phyloP scores from a whole-genome alignment of 2,888 invertebrate genomes.

The Hyposoter didymator region DNA sequence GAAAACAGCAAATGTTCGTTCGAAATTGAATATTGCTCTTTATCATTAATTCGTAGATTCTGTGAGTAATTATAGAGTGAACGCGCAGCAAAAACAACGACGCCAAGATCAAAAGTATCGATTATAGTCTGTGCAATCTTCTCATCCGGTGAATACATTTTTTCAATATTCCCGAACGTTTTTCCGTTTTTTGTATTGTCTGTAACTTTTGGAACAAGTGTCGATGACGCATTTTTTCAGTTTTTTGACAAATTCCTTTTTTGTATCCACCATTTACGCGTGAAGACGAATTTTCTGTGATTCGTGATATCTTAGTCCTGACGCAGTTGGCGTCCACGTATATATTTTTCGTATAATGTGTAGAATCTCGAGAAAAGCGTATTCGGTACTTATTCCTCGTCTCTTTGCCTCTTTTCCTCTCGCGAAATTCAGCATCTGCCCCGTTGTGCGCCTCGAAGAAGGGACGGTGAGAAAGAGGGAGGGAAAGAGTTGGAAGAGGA shows the following conservation, averaged over 20 bases:
- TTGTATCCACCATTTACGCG: no score
- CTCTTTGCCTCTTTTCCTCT: slow-evolving; percentile 41
- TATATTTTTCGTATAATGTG: slow-evolving; percentile 42
- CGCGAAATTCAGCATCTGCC: slow-evolving; percentile 70
- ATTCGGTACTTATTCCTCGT: slow-evolving; percentile 49
- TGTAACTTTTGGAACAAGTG: background rate
- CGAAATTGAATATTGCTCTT: background rate
- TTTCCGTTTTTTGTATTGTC: no score
- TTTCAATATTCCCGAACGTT: no score
- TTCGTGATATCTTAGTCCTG: background rate
- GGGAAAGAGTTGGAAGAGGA: slow-evolving; percentile 54
- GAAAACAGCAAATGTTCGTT: background rate
- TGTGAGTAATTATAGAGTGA: no score
- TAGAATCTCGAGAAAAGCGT: slow-evolving; percentile 47
- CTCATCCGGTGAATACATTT: no score
- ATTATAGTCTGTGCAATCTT: no score
- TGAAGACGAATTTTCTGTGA: no score
- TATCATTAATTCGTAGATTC: no score
- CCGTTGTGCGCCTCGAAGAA: slow-evolving; percentile 35
- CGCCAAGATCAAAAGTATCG: no score
- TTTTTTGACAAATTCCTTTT: background rate
- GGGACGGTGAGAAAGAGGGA: background rate
- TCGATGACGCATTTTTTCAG: background rate
- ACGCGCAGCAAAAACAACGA: no score
- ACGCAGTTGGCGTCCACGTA: slow-evolving; percentile 41